A percentile compares a stretch with the other conserved stretches of the same genome.
phyloP scores from a whole-genome alignment of 1,140 invertebrate species.

The Rhyacophila brunnea region DNA sequence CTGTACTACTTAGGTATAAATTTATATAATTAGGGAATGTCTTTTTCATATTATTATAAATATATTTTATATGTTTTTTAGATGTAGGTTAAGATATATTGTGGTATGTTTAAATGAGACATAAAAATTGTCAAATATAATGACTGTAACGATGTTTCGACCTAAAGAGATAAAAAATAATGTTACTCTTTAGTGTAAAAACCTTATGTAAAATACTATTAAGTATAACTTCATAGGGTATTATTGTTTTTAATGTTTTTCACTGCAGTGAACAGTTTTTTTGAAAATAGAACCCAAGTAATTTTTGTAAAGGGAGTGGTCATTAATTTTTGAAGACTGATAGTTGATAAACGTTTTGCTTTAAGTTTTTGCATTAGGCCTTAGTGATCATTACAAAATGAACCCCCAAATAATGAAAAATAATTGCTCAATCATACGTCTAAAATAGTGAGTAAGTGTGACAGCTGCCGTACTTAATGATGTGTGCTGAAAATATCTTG shows the following conservation, averaged over 20 bases:
- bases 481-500: background rate
- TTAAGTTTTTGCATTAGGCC: slow-evolving; percentile 38
- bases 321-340: slow-evolving; percentile 59
- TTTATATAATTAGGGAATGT: no score
- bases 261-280: no score
- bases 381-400: slow-evolving; percentile 31
- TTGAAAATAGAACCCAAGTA: slow-evolving; percentile 1
- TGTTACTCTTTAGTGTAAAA: no score
- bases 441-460: slow-evolving; percentile 27
- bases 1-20: no score
- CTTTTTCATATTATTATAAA: no score
- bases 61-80: no score
- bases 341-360: slow-evolving; percentile 56
- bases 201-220: no score
- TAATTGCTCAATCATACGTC: slow-evolving; percentile 32
- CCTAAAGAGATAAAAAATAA: no score
- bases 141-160: background rate
- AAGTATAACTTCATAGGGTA: no score
- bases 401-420: slow-evolving; percentile 33
- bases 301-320: slow-evolving; percentile 37
- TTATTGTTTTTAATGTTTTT: no score
- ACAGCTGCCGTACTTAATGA: slow-evolving; percentile 5
- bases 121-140: background rate
- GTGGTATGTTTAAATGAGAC: background rate
- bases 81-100: no score